Percentiles rank a stretch among this genome's conserved stretches.
Conservation (phyloP, 2,888 invertebrate species). For the Heteromyza rotundicornis region DNA sequence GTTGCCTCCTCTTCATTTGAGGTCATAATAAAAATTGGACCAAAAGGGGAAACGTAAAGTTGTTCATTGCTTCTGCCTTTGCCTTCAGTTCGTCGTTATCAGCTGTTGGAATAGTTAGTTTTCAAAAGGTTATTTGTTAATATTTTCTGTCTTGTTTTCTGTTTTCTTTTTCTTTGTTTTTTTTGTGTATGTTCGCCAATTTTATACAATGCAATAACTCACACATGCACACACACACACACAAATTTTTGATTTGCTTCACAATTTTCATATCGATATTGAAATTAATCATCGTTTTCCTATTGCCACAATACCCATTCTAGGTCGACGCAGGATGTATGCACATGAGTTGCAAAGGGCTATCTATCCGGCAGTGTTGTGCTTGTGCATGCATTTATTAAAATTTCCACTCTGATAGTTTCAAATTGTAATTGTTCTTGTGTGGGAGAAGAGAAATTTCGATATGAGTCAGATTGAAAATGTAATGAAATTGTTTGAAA, state of each 20-base stretch:
- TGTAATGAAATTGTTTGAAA: no score
- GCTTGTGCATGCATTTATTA: not conserved
- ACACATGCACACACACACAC: not conserved
- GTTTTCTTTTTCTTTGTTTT: not conserved
- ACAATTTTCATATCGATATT: not conserved
- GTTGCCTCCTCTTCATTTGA: no score
- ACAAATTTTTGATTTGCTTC: not conserved
- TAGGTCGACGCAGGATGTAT: not conserved
- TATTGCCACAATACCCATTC: no score
- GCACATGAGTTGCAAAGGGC: not conserved
- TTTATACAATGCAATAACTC: not conserved
- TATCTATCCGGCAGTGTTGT: not conserved
- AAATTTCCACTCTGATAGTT: not conserved
- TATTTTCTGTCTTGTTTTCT: not conserved
- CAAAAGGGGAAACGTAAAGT: not conserved
- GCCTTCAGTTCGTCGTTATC: not conserved
- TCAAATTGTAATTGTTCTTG: not conserved
- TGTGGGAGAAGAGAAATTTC: not conserved
- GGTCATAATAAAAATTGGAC: not conserved
- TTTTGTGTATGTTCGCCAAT: not conserved
- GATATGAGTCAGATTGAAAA: not conserved
- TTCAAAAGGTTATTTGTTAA: not conserved
- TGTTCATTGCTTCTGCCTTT: not conserved
- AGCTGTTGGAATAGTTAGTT: not conserved
- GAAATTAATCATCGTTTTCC: constrained; percentile 1